Conservation (phyloP, 1,140 invertebrate genomes). For the Cydia strobilella region DNA sequence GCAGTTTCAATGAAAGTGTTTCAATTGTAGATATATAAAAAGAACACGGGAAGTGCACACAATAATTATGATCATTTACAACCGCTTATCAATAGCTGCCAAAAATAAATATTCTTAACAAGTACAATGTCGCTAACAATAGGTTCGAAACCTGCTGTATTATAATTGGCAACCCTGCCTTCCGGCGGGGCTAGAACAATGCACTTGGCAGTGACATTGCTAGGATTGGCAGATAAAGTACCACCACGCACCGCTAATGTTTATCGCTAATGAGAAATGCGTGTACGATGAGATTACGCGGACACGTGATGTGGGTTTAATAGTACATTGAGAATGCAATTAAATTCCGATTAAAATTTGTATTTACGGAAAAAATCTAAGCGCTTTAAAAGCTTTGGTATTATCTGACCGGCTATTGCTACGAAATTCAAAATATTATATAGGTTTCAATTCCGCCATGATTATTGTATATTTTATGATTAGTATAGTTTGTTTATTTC, state of each 20-base stretch:
- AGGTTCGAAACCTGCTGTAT: slow-evolving; percentile 52
- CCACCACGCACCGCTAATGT: slow-evolving; percentile 30
- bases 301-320: neutral
- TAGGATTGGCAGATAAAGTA: slow-evolving; percentile 42
- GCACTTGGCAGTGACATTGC: slow-evolving; percentile 60
- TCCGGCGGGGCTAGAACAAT: slow-evolving; percentile 50
- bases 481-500: too few relatives aligned
- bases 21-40: slow-evolving; percentile 36
- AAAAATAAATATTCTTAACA: slow-evolving; percentile 24
- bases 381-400: too few relatives aligned
- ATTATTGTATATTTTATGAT: too few relatives aligned
- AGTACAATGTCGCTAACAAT: slow-evolving; percentile 45
- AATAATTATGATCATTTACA: neutral
- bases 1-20: slow-evolving; percentile 11
- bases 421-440: too few relatives aligned
- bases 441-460: too few relatives aligned
- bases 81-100: neutral
- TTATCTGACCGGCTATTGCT: too few relatives aligned
- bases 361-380: too few relatives aligned
- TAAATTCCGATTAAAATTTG: too few relatives aligned
- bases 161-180: slow-evolving; percentile 49
- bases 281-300: slow-evolving; percentile 16
- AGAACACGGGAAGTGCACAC: slow-evolving; percentile 43
- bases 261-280: slow-evolving; percentile 37
- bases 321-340: neutral